Base-by-base conservation (phyloP, 2,888 invertebrate species). In the Hesperia comma region DNA sequence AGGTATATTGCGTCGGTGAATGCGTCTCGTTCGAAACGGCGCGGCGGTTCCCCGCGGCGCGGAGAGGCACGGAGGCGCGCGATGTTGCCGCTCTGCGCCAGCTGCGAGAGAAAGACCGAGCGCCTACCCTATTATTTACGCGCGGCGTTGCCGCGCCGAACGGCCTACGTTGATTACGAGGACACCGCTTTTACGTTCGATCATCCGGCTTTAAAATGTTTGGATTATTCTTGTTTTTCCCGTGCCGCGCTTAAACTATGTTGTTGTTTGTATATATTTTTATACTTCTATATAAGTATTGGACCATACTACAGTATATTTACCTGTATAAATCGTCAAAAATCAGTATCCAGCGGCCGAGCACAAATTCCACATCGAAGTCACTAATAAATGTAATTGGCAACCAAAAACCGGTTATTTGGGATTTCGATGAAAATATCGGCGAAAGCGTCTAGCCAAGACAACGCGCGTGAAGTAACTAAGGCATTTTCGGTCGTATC, bases 101-200 rank as follows among this genome's bases (percentile, higher is more conserved):
- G 90, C 92, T 92, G 92, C 90, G 90, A 92, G 90, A 90, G 91
- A 90, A 90, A 91, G 87, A 92, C 87, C 85, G 86, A 84, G 87
- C 87, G 90, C 89, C 87, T 91, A 92, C 92, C 92, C 92, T 92
- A 92, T 92, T 92, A 92, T 92, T 92, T 92, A 92, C 91, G 88
- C 90, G 92, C 91, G 90, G 79, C 88, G 92, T 92, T 92, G 92
- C 91, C 92, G 81, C 77, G 72, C 82, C 88, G 89, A 77, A 75
- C 87, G 87, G 89, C 90, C 91, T 92, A 92, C 92, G 92, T 92
- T 92, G 88, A 92, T 92, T 92, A 92, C 92, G 92, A 92, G 92
- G 92, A 92, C 92, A 92, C 88, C 87, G 90, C 89, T 91, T 91
- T 91, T 91, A 92, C 91, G 92, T 92, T 90, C 83, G 83, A 90